Base-by-base conservation (phyloP, 2,888 invertebrate genomes). In the Hanleya hanleyi region DNA sequence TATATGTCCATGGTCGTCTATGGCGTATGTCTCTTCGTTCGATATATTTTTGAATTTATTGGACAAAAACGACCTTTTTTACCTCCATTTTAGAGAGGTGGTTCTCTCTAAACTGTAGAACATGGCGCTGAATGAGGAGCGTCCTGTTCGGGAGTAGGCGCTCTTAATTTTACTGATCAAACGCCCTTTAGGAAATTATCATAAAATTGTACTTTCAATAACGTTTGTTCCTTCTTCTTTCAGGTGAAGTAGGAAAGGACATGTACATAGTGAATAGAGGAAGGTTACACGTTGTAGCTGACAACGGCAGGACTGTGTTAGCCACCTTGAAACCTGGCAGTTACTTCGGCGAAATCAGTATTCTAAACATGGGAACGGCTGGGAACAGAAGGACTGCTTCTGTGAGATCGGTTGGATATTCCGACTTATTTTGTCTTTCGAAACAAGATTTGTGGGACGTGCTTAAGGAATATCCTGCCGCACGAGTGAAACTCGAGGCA, bases 361-460 rank as follows among this genome's bases (percentile, higher is more conserved):
- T 99, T 93, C 95, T 99, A 92, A 90, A 90, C 77, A 90, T 90
- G 90, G 98, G 98, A 93, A 97, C 97, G 92, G 98, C 98, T 94
- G 98, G 98, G 90, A 99, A 99, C 93, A 94, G 98, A 90, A 94
- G 98, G 92, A 99, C 99, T 91, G 99, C 99, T 84, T 97, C 97
- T 88, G 98, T 99, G 86, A 94, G 97, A 51, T 98, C 98, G 75
- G 98, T 99, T 79, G 99, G 99, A 86, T 99, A 99, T 93, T 98
- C 98, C 91, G 98, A 99, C 92, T 94, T 99, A 87, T 99, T 99
- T 93, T 98, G 98, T 90, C 94, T 99, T 85, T 97, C 97, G 92
- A 99, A 99, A 93, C 97, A 97, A 93, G 98, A 98, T 93, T 97
- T 99, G 96, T 98, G 98, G 98, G 98, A 98, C 92, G 99, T 99